phyloP scores from a whole-genome alignment of 2,113 vertebrate genomes.

The Agapornis roseicollis region DNA sequence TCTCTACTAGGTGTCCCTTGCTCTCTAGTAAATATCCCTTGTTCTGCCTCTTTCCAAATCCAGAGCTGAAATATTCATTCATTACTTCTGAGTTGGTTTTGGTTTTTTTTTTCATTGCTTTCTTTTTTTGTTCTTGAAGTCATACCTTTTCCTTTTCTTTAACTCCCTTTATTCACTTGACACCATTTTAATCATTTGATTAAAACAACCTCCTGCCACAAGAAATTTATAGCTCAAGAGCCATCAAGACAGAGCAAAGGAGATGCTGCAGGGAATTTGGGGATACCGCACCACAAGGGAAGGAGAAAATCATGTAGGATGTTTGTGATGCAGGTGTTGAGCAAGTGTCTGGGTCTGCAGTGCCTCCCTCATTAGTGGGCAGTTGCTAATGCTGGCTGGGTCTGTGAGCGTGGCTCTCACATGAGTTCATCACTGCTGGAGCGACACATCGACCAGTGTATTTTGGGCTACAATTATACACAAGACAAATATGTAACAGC shows the following conservation, averaged over 20 bases:
- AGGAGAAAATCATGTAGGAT: background rate
- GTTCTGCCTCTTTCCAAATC: background rate
- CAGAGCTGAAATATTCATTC: background rate
- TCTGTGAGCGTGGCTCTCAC: background rate
- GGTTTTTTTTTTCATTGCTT: background rate
- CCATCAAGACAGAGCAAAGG: background rate
- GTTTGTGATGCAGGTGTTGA: background rate
- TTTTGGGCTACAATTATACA: background rate
- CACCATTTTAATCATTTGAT: background rate
- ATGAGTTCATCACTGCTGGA: background rate
- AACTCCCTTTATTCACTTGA: background rate
- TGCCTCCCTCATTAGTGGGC: background rate
- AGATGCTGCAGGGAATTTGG: background rate
- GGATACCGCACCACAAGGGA: background rate
- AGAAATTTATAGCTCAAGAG: background rate
- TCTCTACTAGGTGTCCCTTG: background rate
- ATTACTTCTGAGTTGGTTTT: background rate
- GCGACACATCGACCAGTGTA: background rate
- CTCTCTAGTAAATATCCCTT: background rate
- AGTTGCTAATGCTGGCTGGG: background rate
- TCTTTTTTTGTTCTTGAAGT: background rate
- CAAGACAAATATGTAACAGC: conserved; percentile 13
- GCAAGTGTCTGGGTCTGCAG: background rate
- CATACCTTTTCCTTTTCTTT: background rate
- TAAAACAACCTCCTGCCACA: background rate